phyloP scores from a whole-genome alignment of 1,140 invertebrate species.

The Cotesia vestalis region DNA sequence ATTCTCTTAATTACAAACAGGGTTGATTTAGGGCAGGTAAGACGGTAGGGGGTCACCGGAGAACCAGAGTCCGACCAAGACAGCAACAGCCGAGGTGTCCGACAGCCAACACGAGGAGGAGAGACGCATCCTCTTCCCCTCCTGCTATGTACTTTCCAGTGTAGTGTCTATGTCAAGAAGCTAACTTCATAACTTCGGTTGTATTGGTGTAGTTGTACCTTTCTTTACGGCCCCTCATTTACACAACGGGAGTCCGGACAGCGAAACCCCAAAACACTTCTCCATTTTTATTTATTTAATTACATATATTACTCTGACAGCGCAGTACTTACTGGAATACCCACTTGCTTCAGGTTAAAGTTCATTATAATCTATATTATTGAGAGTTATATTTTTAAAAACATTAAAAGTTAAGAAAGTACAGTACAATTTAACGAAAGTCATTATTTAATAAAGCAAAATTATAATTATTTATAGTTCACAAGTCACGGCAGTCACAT shows the following conservation, averaged over 20 bases:
- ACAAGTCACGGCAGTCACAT: too few species aligned
- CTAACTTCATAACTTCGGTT: slow-evolving; percentile 1
- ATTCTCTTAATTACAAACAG: slow-evolving; percentile 69
- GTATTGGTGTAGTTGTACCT: slow-evolving; percentile 42
- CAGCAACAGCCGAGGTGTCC: slow-evolving; percentile 53
- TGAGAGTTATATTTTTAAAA: too few species aligned
- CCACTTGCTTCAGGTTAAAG: too few species aligned
- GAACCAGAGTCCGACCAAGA: slow-evolving; percentile 22
- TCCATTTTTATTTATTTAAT: not conserved
- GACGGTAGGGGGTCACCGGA: slow-evolving; percentile 55
- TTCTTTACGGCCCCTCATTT: slow-evolving; percentile 63
- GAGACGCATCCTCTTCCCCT: too few species aligned
- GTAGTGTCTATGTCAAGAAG: too few species aligned
- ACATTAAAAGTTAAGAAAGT: too few species aligned
- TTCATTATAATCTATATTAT: too few species aligned
- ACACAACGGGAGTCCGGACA: slow-evolving; percentile 55
- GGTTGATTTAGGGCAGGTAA: slow-evolving; percentile 64
- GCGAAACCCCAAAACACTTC: not conserved
- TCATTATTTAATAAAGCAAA: too few species aligned
- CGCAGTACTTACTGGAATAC: too few species aligned
- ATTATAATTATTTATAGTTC: too few species aligned
- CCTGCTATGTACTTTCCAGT: too few species aligned
- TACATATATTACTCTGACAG: not conserved
- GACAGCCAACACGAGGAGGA: slow-evolving; percentile 42
- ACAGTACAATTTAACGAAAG: too few species aligned